Conservation (phyloP, 2,888 invertebrate species). For the Latrodectus hesperus region DNA sequence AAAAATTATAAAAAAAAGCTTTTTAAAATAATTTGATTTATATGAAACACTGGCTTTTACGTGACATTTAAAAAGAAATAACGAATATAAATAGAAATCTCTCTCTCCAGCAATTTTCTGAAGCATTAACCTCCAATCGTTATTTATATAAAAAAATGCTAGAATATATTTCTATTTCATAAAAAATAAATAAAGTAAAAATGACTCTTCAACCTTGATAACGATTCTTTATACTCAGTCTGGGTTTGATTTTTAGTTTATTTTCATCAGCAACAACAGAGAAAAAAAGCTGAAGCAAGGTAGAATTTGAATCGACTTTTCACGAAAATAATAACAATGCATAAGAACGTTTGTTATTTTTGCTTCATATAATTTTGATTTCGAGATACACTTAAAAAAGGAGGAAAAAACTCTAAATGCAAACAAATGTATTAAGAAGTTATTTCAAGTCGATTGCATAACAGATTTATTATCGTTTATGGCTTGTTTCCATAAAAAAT, state of each 20-base stretch:
- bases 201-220: slow-evolving; percentile 38
- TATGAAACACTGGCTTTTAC: no score
- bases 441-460: slow-evolving; percentile 45
- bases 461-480: slow-evolving; percentile 47
- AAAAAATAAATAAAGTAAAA: slow-evolving; percentile 19
- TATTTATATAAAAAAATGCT: slow-evolving; percentile 28
- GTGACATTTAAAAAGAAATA: not conserved
- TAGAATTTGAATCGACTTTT: slow-evolving; percentile 21
- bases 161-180: not conserved
- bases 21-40: no score
- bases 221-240: slow-evolving; percentile 27
- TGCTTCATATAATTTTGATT: slow-evolving; percentile 31
- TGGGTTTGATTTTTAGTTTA: slow-evolving; percentile 40
- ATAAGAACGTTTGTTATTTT: slow-evolving; percentile 34
- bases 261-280: not conserved
- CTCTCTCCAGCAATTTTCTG: slow-evolving; percentile 33
- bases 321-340: slow-evolving; percentile 20
- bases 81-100: not conserved
- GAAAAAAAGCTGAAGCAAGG: slow-evolving; percentile 17
- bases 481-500: slow-evolving; percentile 30
- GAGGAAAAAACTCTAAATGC: slow-evolving; percentile 10
- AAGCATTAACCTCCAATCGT: slow-evolving; percentile 45
- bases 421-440: slow-evolving; percentile 22
- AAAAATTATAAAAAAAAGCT: no score
- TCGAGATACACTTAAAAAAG: slow-evolving; percentile 15